Percentiles rank a stretch among this genome's conserved stretches.
These are phyloP conservation scores for Bombylius major DNA, from an alignment of 2,888 invertebrate species.

Conservation along the genomic window DNA sequence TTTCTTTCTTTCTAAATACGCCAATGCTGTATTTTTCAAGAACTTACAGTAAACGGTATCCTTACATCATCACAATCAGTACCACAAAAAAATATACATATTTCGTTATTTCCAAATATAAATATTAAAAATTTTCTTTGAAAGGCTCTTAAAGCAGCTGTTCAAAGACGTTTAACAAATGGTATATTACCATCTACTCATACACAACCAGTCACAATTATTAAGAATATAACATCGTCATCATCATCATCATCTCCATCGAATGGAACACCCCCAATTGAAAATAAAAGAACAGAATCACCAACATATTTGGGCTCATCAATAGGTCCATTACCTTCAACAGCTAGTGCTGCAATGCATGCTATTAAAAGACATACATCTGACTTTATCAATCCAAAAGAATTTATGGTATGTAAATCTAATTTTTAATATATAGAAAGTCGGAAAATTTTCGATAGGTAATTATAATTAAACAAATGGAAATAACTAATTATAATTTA, in stretches of 20 bases:
- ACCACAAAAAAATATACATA: constrained; percentile 11
- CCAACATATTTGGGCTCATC: constrained; percentile 24
- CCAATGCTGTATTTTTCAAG: too few relatives aligned
- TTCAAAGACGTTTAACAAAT: constrained; percentile 28
- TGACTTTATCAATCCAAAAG: constrained; percentile 79
- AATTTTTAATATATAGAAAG: background rate
- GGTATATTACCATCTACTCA: constrained; percentile 26
- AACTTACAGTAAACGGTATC: too few relatives aligned
- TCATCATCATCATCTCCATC: constrained; percentile 21
- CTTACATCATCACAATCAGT: background rate
- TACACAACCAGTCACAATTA: constrained; percentile 32
- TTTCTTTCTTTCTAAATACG: background rate
- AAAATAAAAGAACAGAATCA: constrained; percentile 17
- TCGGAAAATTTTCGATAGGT: background rate
- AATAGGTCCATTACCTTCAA: constrained; percentile 32
- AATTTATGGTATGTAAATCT: constrained; percentile 56
- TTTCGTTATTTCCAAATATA: background rate
- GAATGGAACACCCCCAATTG: constrained; percentile 13
- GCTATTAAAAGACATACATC: constrained; percentile 92
- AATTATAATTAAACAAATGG: too few relatives aligned
- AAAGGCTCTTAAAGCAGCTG: constrained; percentile 26
- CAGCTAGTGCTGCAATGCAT: constrained; percentile 89
- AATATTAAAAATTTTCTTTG: background rate
- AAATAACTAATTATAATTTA: background rate
- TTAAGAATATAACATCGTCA: constrained; percentile 25